A percentile compares a stretch with the other conserved stretches of the same genome.
Evolutionary conservation across 2,888 invertebrate species (phyloP).

Genomic region (Mechanitis mazaeus): DNA sequence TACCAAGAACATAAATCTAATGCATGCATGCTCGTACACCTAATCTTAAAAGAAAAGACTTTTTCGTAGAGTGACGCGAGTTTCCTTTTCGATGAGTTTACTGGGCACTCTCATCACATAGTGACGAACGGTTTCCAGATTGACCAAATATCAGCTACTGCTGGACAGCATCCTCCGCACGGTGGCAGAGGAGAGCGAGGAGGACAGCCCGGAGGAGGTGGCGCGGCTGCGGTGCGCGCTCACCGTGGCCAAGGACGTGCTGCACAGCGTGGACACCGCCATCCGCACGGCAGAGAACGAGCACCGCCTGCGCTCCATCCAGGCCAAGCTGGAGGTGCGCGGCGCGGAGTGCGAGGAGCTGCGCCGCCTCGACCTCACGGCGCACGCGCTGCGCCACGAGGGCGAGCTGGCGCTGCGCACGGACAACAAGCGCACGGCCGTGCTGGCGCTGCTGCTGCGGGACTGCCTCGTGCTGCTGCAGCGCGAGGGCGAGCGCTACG

Average conservation of each 20-base stretch:
- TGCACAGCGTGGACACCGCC: conserved; percentile 65
- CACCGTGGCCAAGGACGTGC: conserved; percentile 60
- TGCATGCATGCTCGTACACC: too few species aligned
- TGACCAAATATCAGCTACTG: conserved; percentile 70
- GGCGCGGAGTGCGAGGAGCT: conserved; percentile 51
- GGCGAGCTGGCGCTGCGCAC: conserved; percentile 49
- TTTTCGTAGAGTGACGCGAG: background rate
- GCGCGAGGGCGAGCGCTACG: conserved; percentile 63
- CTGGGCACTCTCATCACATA: background rate
- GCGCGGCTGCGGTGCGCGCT: conserved; percentile 47
- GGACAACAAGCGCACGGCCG: conserved; percentile 59
- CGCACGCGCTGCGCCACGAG: conserved; percentile 49
- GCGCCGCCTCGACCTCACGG: conserved; percentile 50
- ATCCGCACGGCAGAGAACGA: conserved; percentile 67
- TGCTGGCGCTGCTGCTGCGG: conserved; percentile 65
- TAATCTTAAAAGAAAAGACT: too few species aligned
- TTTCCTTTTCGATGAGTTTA: background rate
- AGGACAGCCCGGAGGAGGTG: conserved; percentile 43
- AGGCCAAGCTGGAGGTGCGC: conserved; percentile 63
- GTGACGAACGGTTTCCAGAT: conserved; percentile 37
- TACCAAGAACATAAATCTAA: too few species aligned
- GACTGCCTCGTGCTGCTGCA: conserved; percentile 65
- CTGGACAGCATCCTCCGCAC: conserved; percentile 66
- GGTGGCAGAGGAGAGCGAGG: conserved; percentile 38
- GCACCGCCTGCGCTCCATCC: conserved; percentile 60